Evolutionary conservation across 37 sponge, comb jelly and placozoan genomes (phyloP), one percentile per base, ranked within the genome.

Genomic region (Diacarnus erythraeanus): DNA sequence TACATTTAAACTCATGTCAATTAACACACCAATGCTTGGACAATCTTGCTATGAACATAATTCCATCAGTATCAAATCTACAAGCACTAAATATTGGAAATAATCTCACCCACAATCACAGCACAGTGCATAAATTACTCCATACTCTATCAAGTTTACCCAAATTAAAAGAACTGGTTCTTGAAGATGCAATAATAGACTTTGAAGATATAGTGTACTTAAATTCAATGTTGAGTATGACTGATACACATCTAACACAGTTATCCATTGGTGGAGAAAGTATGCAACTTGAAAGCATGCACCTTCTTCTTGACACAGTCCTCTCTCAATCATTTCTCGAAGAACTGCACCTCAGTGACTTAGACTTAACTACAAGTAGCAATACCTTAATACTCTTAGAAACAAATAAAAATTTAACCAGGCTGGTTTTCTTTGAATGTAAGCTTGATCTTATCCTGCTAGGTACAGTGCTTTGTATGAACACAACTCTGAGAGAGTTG

Each of bases 221-320:
- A 25, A 6, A 60, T 17, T n/a, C 61, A 25, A 6, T 60, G 27
- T 60, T 60, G 23, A 60, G 26, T 60, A 26, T 60, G 61, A 20
- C 61, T 26, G 61, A 25, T n/a, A 60, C 26, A 6, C 5, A 6
- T 17, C 61, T 60, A 4, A 25, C 27, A 60, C 26, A 60, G 22
- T 25, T 60, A n/a, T 60, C 61, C 27, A 60, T 60, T 17, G 61
- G 61, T 60, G 61, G 61, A 21, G 22, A 60, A 17, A 5, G 5
- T 25, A 60, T 60, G 61, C 27, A 6, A 4, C 27, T 25, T 60
- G 61, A 60, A 25, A 60, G 21, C 27, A 25, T 60, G 22, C 23
- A 60, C 27, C 61, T 60, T 60, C 61, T 60, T 21, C 3, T 60
- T 60, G 61, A 60, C 61, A 60, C 61, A 21, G 61, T 60, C 22